Evolutionary conservation across 2,113 vertebrate genomes (phyloP).

Genomic region (Hippocampus mohnikei): DNA sequence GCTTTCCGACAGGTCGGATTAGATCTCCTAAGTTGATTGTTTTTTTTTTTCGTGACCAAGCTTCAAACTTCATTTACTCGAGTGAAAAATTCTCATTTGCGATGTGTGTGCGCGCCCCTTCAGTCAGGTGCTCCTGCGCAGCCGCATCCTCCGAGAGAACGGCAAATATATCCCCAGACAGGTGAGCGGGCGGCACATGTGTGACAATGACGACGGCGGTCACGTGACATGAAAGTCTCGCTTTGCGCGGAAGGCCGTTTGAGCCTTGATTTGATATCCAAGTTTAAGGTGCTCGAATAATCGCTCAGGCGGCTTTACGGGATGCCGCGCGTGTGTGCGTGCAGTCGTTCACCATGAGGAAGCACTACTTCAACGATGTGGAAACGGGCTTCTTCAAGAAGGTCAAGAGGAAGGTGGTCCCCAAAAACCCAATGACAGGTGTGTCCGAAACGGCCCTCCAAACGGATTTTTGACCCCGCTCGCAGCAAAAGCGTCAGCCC

Average conservation of each 20-base stretch:
- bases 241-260: too few species aligned
- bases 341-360: conserved; percentile 81
- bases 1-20: conserved; percentile 75
- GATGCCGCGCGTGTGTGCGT: neutral
- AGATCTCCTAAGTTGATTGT: neutral
- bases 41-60: too few species aligned
- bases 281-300: too few species aligned
- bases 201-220: too few species aligned
- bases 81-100: neutral
- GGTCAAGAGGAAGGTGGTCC: conserved; percentile 78
- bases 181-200: conserved; percentile 47
- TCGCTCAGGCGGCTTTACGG: neutral
- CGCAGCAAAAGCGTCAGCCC: too few species aligned
- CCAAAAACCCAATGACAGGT: conserved; percentile 83
- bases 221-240: neutral
- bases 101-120: conserved; percentile 3
- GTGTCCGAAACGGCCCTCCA: neutral
- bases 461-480: neutral
- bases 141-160: conserved; percentile 79
- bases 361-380: conserved; percentile 77
- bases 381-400: conserved; percentile 81
- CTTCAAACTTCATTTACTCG: too few species aligned
- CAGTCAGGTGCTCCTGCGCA: conserved; percentile 80
- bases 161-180: conserved; percentile 79
- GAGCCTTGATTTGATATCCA: too few species aligned